Percentiles rank a stretch among this genome's conserved stretches.
These are phyloP conservation scores for Bugula neritina DNA, from an alignment of 2,888 invertebrate species.

Conservation along the genomic window DNA sequence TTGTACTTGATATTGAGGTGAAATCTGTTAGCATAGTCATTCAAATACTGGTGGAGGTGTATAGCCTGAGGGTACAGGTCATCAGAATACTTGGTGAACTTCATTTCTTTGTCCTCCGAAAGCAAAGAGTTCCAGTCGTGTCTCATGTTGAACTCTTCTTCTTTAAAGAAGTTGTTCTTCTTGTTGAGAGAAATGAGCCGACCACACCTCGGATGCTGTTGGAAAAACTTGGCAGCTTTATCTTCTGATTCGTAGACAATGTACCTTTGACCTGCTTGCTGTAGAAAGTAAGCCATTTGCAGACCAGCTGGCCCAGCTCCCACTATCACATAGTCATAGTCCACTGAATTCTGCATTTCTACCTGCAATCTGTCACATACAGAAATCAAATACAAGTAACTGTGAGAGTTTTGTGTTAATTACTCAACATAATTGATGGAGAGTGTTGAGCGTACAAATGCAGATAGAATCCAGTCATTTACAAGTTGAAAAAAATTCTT, in stretches of 20 bases:
- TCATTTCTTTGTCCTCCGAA: constrained; percentile 29
- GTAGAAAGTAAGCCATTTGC: constrained; percentile 53
- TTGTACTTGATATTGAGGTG: constrained; percentile 23
- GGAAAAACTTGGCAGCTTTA: constrained; percentile 28
- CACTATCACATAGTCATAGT: constrained; percentile 52
- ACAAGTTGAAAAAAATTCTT: too few relatives aligned
- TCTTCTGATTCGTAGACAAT: constrained; percentile 48
- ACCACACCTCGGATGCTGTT: constrained; percentile 14
- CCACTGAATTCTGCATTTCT: not conserved
- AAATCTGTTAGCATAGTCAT: constrained; percentile 5
- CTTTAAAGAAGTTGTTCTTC: constrained; percentile 20
- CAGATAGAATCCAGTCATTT: too few relatives aligned
- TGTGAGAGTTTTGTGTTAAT: too few relatives aligned
- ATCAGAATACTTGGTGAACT: constrained; percentile 35
- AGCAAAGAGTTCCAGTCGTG: constrained; percentile 29
- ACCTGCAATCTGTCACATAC: too few relatives aligned
- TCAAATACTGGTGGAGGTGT: constrained; percentile 8
- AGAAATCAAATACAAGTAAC: too few relatives aligned
- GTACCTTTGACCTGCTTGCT: constrained; percentile 49
- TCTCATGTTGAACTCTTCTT: constrained; percentile 28
- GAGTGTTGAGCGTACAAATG: too few relatives aligned
- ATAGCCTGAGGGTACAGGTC: constrained; percentile 36
- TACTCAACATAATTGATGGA: too few relatives aligned
- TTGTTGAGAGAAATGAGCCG: constrained; percentile 28
- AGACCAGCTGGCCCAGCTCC: constrained; percentile 55